Percentiles rank a stretch among this genome's conserved stretches.
Evolutionary conservation across 2,113 vertebrate species (phyloP).

Genomic region (Scartelaos histophorus): DNA sequence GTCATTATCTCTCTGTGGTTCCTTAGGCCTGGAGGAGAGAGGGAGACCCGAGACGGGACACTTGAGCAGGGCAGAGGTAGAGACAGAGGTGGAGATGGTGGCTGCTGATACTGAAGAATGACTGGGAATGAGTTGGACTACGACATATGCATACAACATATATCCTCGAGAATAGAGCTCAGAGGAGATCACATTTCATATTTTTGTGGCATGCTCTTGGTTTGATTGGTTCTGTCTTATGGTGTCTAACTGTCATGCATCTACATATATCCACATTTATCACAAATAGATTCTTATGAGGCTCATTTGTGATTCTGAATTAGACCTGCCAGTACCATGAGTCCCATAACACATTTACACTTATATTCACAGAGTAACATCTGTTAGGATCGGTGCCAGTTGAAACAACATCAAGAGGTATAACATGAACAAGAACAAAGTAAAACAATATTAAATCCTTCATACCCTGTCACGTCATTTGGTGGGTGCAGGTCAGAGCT

Average conservation of each 20-base stretch:
- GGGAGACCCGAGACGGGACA: slow-evolving; percentile 46
- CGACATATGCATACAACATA: slow-evolving; percentile 14
- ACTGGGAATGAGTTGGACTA: slow-evolving; percentile 24
- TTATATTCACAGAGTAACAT: no score
- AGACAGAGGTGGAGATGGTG: slow-evolving; percentile 26
- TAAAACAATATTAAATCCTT: no score
- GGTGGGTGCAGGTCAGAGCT: no score
- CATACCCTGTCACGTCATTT: no score
- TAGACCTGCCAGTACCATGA: no score
- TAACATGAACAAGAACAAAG: no score
- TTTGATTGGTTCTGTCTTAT: slow-evolving; percentile 20
- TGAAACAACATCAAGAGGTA: no score
- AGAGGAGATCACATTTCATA: slow-evolving; percentile 7
- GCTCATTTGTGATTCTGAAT: no score
- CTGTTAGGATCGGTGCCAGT: no score
- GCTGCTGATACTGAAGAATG: slow-evolving; percentile 24
- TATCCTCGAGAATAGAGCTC: slow-evolving; percentile 1
- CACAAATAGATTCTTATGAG: no score
- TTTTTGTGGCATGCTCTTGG: background rate
- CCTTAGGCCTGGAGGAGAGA: slow-evolving; percentile 51
- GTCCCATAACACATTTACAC: no score
- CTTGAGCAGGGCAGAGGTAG: slow-evolving; percentile 49
- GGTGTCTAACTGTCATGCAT: background rate
- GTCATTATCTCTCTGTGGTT: slow-evolving; percentile 68
- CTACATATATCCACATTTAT: no score